Base-by-base conservation (phyloP, 2,888 invertebrate genomes). In the Cheilosia urbana region DNA sequence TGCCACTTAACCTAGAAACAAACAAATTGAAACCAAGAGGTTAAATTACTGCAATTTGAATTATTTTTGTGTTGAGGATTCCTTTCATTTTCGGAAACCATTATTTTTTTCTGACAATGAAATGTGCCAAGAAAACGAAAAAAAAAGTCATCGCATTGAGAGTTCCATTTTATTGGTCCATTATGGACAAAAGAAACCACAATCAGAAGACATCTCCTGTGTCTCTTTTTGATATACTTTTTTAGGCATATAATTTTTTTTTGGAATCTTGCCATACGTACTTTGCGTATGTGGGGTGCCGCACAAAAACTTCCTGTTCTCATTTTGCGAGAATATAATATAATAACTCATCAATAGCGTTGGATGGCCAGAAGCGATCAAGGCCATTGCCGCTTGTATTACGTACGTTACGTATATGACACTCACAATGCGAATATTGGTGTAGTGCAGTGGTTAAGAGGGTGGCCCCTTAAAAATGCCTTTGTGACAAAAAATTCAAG, bases 211-310 rank as follows among this genome's bases (percentile, higher is more conserved):
- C 51, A 11, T 24, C 24, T 51, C 51, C 21, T 47, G n/a, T 7
- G 9, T 47, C n/a, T 47, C 17, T 21, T 51, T 49, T 49, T 5
- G n/a, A 57, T 47, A 42, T 2, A 47, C 7, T 51, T 27, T 47
- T 45, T 13, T 2, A n/a, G 19, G 27, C 15, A 15, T n/a, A n/a
- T 55, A 24, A 24, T 17, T 69, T 42, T 21, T 49, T 15, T 51
- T 69, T 79, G 83, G 79, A 79, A 19, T 21, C n/a, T n/a, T 42
- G 83, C 83, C 83, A 84, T 71, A 47, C 17, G 62, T 47, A 58
- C 47, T 78, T 51, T 69, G 69, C 69, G 63, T 62, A 63, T 63
- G 40, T 63, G 24, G 27, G 47, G n/a, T 15, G 13, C 24, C 53
- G 34, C 60, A 69, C 19, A 53, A 60, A 53, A 24, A 47, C 21